Evolutionary conservation across 2,797 vertebrate species (phyloP).

Genomic region (Centropyge bicolor): DNA sequence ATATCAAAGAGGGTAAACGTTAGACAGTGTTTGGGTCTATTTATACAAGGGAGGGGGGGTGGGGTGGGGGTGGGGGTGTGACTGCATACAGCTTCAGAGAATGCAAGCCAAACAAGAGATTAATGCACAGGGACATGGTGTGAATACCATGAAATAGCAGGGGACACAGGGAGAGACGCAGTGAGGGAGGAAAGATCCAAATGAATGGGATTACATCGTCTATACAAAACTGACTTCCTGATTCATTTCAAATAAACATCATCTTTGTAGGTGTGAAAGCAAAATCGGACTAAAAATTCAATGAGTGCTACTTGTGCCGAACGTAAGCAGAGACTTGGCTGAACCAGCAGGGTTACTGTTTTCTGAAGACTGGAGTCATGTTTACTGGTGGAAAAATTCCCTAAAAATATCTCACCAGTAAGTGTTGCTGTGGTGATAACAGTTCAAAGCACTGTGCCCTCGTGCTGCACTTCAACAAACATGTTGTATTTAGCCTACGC

Average conservation of each 20-base stretch:
- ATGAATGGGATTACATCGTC: constrained; percentile 17
- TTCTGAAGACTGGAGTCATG: neutral
- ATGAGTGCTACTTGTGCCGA: neutral
- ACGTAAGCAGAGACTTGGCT: neutral
- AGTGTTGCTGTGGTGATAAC: constrained; percentile 1
- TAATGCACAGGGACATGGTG: constrained; percentile 6
- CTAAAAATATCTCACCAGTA: constrained; percentile 1
- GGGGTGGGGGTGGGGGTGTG: neutral
- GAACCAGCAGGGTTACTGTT: neutral
- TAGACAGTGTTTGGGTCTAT: constrained; percentile 31
- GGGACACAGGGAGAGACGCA: neutral
- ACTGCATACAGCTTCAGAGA: constrained; percentile 27
- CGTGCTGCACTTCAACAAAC: constrained; percentile 6
- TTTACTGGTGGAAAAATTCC: constrained; percentile 30
- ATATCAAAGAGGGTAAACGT: constrained; percentile 32
- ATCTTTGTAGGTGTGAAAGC: neutral
- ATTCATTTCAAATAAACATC: constrained; percentile 4
- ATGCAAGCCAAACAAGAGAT: constrained; percentile 42
- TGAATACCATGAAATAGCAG: constrained; percentile 19
- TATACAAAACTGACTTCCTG: constrained; percentile 1
- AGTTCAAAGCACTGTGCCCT: constrained; percentile 17
- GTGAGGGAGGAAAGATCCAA: neutral
- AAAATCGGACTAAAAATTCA: neutral
- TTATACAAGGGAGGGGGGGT: constrained; percentile 9
- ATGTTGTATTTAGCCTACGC: constrained; percentile 6